Base-by-base conservation (phyloP, 2,888 invertebrate species). In the Microchrysa polita region DNA sequence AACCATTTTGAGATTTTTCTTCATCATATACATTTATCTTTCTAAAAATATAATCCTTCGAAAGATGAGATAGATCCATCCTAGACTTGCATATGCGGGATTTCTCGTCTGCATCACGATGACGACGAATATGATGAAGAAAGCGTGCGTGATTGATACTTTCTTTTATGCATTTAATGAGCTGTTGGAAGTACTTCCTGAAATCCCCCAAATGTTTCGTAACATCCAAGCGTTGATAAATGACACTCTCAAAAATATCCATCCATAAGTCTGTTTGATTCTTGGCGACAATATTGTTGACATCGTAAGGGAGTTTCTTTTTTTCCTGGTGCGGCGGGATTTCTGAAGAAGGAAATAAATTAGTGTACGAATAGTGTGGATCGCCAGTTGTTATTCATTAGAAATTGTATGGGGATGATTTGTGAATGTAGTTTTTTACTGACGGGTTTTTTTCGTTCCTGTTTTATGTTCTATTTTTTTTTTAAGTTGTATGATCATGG, bases 141-240 rank as follows among this genome's bases (percentile, higher is more conserved):
- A 16, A 20, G 55, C 14, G 27, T 60, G 55, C 14, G 27, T 60
- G 60, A 60, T 60, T 60, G 60, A 60, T 60, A 60, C 23, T 60
- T 60, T 60, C 60, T 60, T 60, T 60, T 60, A 60, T n/a, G 27
- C 27, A 27, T 55, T 27, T 60, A 60, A 60, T 60, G 60, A 60
- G 16, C 34, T 34, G 27, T 60, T 27, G 34, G 60, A 60, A 27
- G 23, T 2, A 60, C 60, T 60, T 60, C 27, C 60, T 27, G 34
- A 48, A 48, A n/a, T n/a, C 12, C 48, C 48, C 48, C 48, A 10
- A 34, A 34, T 34, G 48, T 48, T 55, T 55, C 22, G 22, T 55
- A 55, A 55, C 10, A n/a, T 34, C 27, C 27, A 34, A 20, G 18
- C 5, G 18, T 16, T 55, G 55, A 55, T 55, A 55, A 55, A 55